These are phyloP conservation scores for Apocrypta bakeri DNA, from an alignment of 1,140 invertebrate species.

Conservation along the genomic window DNA sequence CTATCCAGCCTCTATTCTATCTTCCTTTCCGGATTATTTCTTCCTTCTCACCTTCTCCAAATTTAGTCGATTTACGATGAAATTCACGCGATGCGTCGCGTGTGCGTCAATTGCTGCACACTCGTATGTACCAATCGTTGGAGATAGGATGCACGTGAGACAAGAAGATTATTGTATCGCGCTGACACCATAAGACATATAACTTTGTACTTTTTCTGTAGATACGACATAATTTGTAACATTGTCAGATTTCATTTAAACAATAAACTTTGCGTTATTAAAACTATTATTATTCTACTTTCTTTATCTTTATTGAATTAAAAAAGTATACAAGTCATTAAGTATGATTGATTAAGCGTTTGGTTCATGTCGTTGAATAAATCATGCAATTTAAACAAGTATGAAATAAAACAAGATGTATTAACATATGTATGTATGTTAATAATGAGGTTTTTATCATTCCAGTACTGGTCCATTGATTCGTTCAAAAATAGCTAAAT, in stretches of 20 bases:
- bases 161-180: conserved; percentile 62
- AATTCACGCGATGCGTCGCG: not conserved
- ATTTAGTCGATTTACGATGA: conserved; percentile 41
- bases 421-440: no score
- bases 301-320: not conserved
- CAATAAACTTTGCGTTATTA: conserved; percentile 72
- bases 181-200: conserved; percentile 66
- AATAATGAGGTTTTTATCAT: no score
- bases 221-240: conserved; percentile 67
- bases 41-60: conserved; percentile 38
- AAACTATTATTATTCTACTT: conserved; percentile 42
- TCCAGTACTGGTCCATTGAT: no score
- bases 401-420: no score
- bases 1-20: not conserved
- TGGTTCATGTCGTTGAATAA: no score
- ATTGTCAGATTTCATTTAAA: conserved; percentile 70
- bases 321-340: no score
- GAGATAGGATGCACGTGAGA: not conserved
- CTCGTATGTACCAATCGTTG: not conserved
- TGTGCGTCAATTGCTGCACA: not conserved
- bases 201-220: conserved; percentile 74
- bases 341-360: no score
- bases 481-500: no score
- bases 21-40: conserved; percentile 10
- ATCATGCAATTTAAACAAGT: no score